Percentiles rank a stretch among this genome's conserved stretches.
phyloP scores from a whole-genome alignment of 2,888 invertebrate genomes.

The Ormyrus pomaceus region DNA sequence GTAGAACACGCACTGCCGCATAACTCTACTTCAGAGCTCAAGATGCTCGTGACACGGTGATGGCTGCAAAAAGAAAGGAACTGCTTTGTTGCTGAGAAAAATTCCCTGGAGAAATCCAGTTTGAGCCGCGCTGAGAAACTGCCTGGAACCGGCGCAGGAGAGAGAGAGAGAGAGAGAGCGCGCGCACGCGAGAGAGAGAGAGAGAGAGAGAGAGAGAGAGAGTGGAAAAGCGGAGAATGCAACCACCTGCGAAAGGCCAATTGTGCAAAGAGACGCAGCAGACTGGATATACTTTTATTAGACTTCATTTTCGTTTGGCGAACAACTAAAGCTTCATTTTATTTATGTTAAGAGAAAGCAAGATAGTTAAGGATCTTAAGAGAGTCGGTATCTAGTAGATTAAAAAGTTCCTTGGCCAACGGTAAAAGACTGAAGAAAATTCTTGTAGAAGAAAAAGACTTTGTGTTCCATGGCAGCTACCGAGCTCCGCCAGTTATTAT shows the following conservation, averaged over 20 bases:
- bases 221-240: background rate
- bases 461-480: conserved; percentile 30
- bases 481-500: background rate
- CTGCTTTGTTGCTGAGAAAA: background rate
- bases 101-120: conserved; percentile 63
- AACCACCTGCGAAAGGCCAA: conserved; percentile 29
- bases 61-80: conserved; percentile 30
- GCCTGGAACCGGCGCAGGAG: conserved; percentile 59
- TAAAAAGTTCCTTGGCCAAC: conserved; percentile 30
- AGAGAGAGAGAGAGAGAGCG: conserved; percentile 15
- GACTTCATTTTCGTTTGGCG: background rate
- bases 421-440: conserved; percentile 33
- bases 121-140: conserved; percentile 57
- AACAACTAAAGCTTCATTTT: background rate
- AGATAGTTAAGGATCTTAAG: conserved; percentile 1
- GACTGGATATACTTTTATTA: background rate
- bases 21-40: conserved; percentile 14
- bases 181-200: background rate
- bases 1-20: conserved; percentile 25
- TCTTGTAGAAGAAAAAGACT: conserved; percentile 2
- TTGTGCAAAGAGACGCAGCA: conserved; percentile 4
- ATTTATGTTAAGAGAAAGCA: background rate
- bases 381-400: background rate
- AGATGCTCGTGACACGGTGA: conserved; percentile 5
- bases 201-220: conserved; percentile 19